A percentile compares a stretch with the other conserved stretches of the same genome.
phyloP scores from a whole-genome alignment of 2,113 vertebrate species.

The Pelvicachromis taeniatus region DNA sequence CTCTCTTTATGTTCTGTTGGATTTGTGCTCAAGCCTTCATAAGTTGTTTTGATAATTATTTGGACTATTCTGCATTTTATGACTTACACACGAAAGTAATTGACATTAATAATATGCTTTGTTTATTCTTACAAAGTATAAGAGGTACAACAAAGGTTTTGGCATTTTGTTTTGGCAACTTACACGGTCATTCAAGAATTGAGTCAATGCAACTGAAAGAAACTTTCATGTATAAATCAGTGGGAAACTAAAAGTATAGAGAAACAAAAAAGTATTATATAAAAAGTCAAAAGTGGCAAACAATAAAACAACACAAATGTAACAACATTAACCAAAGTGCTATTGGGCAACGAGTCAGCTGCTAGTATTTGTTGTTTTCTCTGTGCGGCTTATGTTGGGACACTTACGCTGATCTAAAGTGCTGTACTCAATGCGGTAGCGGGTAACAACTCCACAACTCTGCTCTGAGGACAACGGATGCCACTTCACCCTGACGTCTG shows the following conservation, averaged over 20 bases:
- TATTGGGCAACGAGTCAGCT: not conserved
- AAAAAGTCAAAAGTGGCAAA: not conserved
- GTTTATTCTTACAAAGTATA: not conserved
- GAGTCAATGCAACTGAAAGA: not conserved
- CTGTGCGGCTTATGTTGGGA: not conserved
- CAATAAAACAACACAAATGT: not conserved
- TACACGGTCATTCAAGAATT: not conserved
- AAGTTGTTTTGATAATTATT: not conserved
- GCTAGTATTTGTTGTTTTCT: not conserved
- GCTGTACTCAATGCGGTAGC: conserved; percentile 90
- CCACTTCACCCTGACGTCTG: conserved; percentile 89
- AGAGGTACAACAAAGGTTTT: not conserved
- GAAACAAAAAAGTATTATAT: not conserved
- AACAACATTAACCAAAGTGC: not conserved
- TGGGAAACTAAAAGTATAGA: not conserved
- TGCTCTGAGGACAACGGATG: conserved; percentile 82
- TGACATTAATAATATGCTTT: not conserved
- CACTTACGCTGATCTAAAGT: conserved; percentile 85
- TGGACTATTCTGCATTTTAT: not conserved
- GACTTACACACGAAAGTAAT: not conserved
- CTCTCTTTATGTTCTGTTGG: not conserved
- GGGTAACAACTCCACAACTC: conserved; percentile 84
- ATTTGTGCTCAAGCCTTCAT: not conserved
- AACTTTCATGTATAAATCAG: not conserved
- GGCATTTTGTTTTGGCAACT: not conserved